Base-by-base conservation (phyloP, 2,888 invertebrate genomes). In the Agrotis exclamationis region DNA sequence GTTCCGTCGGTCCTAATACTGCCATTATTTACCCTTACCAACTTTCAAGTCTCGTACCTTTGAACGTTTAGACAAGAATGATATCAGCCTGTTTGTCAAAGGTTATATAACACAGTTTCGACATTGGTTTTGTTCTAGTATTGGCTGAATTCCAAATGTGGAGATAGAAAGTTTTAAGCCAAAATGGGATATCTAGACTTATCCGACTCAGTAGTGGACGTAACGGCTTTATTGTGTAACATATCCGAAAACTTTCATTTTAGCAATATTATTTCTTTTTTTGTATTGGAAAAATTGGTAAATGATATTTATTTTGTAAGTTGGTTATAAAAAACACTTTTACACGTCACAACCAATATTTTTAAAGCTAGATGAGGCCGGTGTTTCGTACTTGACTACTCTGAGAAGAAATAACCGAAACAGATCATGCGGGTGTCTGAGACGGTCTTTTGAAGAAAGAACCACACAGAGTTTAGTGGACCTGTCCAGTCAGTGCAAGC, bases 121-220 rank as follows among this genome's bases (percentile, higher is more conserved):
- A 63, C 56, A 60, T 53, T 64, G 63, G 60, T 68, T 57, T 74
- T 47, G 63, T 60, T 53, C 62, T 59, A 58, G 62, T 28, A 54
- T 80, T 80, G 80, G 75, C 80, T 54, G 45, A 20, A 45, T 68
- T 67, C 76, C 76, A 75, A 75, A 58, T 59, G 20, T 22, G 16
- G 9, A 33, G 20, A 59, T 54, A 59, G 20, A 78, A 71, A 78
- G 78, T 75, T 75, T 62, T 48, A 18, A 77, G 22, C 78, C 59
- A 45, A 60, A 60, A 76, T 74, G 45, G 20, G 24, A 60, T 39
- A 44, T 67, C 39, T 28, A 68, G 47, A 47, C 39, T 51, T 68
- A 75, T 44, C 51, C 1, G 39, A 67, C 54, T 50, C 18, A 51
- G 24, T 57, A 22, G 13, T 63, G 47, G 45, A 71, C 48, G n/a